phyloP scores from a whole-genome alignment of 2,888 invertebrate species.

The Omphaloscelis lunosa region DNA sequence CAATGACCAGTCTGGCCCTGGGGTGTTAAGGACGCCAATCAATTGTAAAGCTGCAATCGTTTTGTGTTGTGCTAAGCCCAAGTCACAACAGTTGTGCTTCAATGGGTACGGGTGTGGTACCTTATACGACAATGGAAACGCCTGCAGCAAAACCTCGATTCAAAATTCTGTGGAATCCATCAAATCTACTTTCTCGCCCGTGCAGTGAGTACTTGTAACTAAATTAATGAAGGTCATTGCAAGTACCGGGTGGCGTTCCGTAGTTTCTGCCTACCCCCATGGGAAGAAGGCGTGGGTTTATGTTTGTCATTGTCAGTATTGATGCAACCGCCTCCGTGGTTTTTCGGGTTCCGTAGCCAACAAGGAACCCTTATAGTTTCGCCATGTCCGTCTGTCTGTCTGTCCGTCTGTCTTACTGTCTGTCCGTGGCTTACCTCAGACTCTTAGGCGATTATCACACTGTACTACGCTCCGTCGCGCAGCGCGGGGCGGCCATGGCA shows the following conservation, averaged over 20 bases:
- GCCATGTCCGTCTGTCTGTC: too few species aligned
- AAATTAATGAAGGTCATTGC: conserved; percentile 58
- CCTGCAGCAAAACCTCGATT: conserved; percentile 73
- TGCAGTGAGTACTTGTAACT: conserved; percentile 61
- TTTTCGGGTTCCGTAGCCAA: too few species aligned
- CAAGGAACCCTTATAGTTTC: too few species aligned
- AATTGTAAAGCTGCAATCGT: conserved; percentile 81
- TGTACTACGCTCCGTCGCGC: too few species aligned
- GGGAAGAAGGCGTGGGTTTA: neutral
- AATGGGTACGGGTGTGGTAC: conserved; percentile 72
- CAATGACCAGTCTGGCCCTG: conserved; percentile 10
- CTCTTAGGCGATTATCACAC: too few species aligned
- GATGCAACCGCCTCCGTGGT: conserved; percentile 46
- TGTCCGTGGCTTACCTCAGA: too few species aligned
- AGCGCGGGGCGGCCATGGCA: too few species aligned
- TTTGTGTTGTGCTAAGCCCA: conserved; percentile 75
- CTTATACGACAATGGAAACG: conserved; percentile 68
- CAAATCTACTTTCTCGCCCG: conserved; percentile 75
- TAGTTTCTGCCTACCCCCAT: too few species aligned
- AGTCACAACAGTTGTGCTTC: conserved; percentile 75
- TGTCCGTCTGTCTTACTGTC: too few species aligned
- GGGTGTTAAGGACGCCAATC: conserved; percentile 56
- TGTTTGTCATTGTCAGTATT: conserved; percentile 74
- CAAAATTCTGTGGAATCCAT: conserved; percentile 75
- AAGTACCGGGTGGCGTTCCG: conserved; percentile 64